Base-by-base conservation (phyloP, 1,140 invertebrate genomes). In the Caenorhabditis briggsae region DNA sequence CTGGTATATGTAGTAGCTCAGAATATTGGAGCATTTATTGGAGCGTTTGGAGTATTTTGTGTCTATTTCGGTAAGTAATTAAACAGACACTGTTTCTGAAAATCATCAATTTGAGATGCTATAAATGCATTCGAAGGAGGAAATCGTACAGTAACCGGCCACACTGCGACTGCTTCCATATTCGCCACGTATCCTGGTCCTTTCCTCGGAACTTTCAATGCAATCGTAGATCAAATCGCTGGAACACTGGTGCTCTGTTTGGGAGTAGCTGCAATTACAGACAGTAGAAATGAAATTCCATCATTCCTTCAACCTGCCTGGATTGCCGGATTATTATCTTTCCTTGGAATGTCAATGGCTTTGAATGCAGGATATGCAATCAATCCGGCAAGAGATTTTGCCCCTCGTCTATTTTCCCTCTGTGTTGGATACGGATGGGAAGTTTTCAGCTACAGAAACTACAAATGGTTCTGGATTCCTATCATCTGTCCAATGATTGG, bases 341-440 rank as follows among this genome's bases (percentile, higher is more conserved):
- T 86, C 23, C 48, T 86, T 12, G 85, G 85, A 59, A 86, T 86
- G 85, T 86, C 48, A n/a, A 33, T 86, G 23, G 85, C 74, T 11
- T 43, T 82, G 3, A 86, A 86, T 56, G 74, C 85, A 46, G 94
- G 94, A n/a, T 94, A 93, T 82, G 93, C 94, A 6, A 93, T 95
- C 65, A 95, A 95, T 91, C 94, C 94, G 14, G 94, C 94, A 6
- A 89, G 94, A 65, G 94, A 95, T 90, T 91, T 95, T 14, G 92
- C 92, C 0, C 94, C 94, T 6, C 90, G 94, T 65, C 85, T 94
- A 8, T 94, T 95, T 88, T 94, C 93, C 0, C 88, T 92, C 2
- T 87, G 94, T 11, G 93, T 93, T 61, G 87, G 86, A n/a, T 89
- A 88, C 74, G 94, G 94, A 9, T 95, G 94, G 94, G 91, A 93